phyloP scores from a whole-genome alignment of 2,888 invertebrate species.

The Drosophila colorata region DNA sequence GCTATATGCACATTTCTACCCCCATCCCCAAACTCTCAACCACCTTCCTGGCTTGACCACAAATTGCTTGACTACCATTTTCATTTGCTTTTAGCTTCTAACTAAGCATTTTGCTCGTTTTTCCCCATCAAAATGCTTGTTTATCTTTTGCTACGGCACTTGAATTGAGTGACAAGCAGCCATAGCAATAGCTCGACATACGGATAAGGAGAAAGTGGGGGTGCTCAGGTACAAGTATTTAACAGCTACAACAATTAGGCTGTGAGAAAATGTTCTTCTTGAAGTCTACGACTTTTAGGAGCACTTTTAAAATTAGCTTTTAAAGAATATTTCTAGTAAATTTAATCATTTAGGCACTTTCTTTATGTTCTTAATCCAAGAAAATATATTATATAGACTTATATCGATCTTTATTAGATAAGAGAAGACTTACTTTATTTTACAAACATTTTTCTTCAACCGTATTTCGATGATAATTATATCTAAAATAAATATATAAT shows the following conservation, averaged over 20 bases:
- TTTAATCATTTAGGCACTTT: no score
- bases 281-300: not conserved
- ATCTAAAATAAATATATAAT: not conserved
- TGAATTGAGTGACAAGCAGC: slow-evolving; percentile 58
- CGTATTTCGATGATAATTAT: no score
- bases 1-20: slow-evolving; percentile 42
- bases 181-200: slow-evolving; percentile 21
- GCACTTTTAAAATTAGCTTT: slow-evolving; percentile 14
- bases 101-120: slow-evolving; percentile 59
- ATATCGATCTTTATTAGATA: no score
- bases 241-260: slow-evolving; percentile 71
- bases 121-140: slow-evolving; percentile 48
- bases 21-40: not conserved
- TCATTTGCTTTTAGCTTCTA: slow-evolving; percentile 69
- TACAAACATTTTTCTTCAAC: not conserved
- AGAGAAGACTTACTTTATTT: no score
- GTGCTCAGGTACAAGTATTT: slow-evolving; percentile 40
- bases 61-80: slow-evolving; percentile 74
- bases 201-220: not conserved
- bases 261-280: not conserved
- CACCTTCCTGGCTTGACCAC: slow-evolving; percentile 62
- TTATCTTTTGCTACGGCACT: slow-evolving; percentile 51
- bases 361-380: no score
- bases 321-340: not conserved
- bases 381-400: no score